Evolutionary conservation across 2,797 vertebrate species (phyloP), one percentile per base, ranked within the genome.

Genomic region (Trematomus bernacchii): DNA sequence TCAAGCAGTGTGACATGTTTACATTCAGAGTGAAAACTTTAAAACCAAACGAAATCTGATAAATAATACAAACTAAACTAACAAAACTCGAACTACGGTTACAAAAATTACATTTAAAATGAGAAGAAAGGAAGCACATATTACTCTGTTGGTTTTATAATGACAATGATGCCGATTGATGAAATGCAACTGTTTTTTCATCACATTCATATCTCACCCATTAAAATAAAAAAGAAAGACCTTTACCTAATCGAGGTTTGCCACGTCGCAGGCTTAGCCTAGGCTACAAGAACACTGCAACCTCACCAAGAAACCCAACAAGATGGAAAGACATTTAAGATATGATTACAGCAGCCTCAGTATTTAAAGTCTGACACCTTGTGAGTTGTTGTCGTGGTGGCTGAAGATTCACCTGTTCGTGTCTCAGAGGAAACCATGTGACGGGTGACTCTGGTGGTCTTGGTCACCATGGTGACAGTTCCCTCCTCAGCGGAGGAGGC

Each of bases 391-490:
- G 76, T 70, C 0, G 60, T 71, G 6, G 72, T 68, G 0, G 72
- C 52, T 0, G 79, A 91, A 11, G 93, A 89, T 81, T 94, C 92
- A 14, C 90, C 84, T 57, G 90, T 79, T 73, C 18, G 80, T 3
- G 89, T 92, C 79, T 95, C 95, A 2, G 89, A 80, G 58, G 93
- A 86, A 10, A 91, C 86, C 48, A 86, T 68, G 42, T 91, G 92
- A 37, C 89, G 91, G 23, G 90, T 92, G 52, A 91, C 89, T 82
- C 90, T 94, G 37, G 92, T 90, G 33, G 91, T 94, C 82, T 95
- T 94, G 23, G 89, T 93, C 16, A 92, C 80, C 66, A 67, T 84
- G 50, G 88, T 90, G 16, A 93, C 79, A 14, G 85, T 85, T 71
- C 77, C 88, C 46, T 91, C 88, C 53, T 87, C 78, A 2, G 82